These are phyloP conservation scores for Gephyroberyx darwinii DNA, from an alignment of 2,797 vertebrate genomes.

Conservation along the genomic window DNA sequence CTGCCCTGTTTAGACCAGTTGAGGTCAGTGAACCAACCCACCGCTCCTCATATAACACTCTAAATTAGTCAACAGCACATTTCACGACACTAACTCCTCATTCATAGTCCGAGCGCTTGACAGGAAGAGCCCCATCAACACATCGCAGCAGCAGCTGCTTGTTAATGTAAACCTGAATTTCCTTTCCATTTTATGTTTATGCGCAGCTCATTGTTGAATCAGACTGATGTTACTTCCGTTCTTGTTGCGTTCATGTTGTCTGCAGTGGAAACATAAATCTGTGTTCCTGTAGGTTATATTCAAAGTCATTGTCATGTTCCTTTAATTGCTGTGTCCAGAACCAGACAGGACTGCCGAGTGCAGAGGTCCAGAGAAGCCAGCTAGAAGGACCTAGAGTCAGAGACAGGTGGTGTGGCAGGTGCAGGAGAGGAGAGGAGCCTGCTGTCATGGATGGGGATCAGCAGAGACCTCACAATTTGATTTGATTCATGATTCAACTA, in stretches of 20 bases:
- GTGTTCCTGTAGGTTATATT: constrained; percentile 2
- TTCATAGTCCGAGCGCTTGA: constrained; percentile 22
- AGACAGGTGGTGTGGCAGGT: not conserved
- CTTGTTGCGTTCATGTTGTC: not conserved
- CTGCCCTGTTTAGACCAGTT: constrained; percentile 53
- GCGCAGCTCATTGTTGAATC: constrained; percentile 1
- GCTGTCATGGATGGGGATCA: not conserved
- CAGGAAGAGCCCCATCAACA: constrained; percentile 1
- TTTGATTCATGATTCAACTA: too few relatives aligned
- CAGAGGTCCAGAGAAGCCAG: too few relatives aligned
- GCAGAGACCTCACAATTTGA: not conserved
- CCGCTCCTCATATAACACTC: constrained; percentile 68
- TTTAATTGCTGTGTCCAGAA: not conserved
- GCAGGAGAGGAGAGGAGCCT: not conserved
- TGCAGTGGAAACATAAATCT: constrained; percentile 6
- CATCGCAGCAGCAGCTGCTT: constrained; percentile 2
- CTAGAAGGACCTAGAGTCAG: not conserved
- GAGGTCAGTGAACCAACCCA: constrained; percentile 36
- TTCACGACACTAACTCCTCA: constrained; percentile 63
- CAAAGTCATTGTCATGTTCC: not conserved
- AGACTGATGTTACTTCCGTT: not conserved
- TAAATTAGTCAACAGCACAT: constrained; percentile 55
- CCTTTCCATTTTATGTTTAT: not conserved
- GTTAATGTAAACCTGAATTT: constrained; percentile 2
- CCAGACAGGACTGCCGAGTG: not conserved